Evolutionary conservation across 2,113 vertebrate species (phyloP), one percentile per base, ranked within the genome.

Genomic region (Genyomyrus donnyi): DNA sequence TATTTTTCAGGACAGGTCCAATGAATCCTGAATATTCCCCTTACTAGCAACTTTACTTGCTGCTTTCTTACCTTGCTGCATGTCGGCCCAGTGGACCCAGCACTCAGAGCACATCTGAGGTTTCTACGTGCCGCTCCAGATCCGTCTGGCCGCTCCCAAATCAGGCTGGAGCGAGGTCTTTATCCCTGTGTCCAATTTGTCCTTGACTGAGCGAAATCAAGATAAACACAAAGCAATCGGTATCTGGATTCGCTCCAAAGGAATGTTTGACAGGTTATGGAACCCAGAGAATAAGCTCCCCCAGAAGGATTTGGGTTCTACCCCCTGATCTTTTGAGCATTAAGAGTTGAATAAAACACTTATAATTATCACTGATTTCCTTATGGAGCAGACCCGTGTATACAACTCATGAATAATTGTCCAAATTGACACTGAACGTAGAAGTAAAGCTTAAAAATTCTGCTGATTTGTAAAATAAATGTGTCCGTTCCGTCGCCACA

Each of bases 401-500:
- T 13, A 27, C 46, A 48, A 49, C 45, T 85, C 15, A 49, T 39
- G 74, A 19, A 19, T 80, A 80, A 80, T 80, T 48, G 1, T 46
- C 45, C 42, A 46, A 49, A 85, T 49, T 13, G 83, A n/a, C 46
- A n/a, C 83, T 49, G 83, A 80, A 49, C 45, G 1, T 49, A 49
- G 45, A 46, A 3, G 24, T 19, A 24, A 85, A 49, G 24, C 42
- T 85, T 85, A 46, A 24, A 46, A 85, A n/a, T 85, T 48, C 46
- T 46, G 83, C 83, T 49, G 83, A 85, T 49, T 85, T 46, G 46
- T 49, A 85, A 80, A 80, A 77, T 77, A 77, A 77, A 77, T 42
- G 31, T 80, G 74, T 42, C 74, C 35, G 74, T 80, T 80, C 31
- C 17, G 1, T 80, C 5, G 5, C 74, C 35, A 42, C 74, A 42